Base-by-base conservation (phyloP, 2,888 invertebrate genomes). In the Zeuzera pyrina region DNA sequence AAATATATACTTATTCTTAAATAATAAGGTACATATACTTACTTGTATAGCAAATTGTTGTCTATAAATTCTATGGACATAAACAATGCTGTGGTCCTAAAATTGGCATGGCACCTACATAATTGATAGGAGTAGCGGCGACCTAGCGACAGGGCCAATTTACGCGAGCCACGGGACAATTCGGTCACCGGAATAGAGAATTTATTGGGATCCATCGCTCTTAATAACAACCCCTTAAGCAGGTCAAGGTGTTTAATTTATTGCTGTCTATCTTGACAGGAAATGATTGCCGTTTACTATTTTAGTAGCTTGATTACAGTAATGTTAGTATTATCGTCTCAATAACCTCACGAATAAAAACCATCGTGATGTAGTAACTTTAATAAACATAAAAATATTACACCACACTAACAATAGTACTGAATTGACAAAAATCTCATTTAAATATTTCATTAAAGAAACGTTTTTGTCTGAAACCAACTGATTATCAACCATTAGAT, bases 31-130 rank as follows among this genome's bases (percentile, higher is more conserved):
- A n/a, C n/a, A n/a, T n/a, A n/a, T n/a, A n/a, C n/a, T n/a, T n/a
- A n/a, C n/a, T n/a, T n/a, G n/a, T n/a, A n/a, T n/a, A 10, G 12
- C 25, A 25, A 53, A 58, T 53, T 42, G 47, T 30, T 31, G 35
- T 37, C 44, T 41, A 54, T 58, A 57, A 60, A 57, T 48, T 38
- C 38, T 27, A 47, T 43, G 48, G 61, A 60, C 60, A 57, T 52
- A 57, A 59, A 63, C 59, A 64, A 50, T 44, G 47, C 47, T 48
- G 48, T 45, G 56, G 49, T 47, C 41, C 48, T 41, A 48, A 25
- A 57, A 61, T 60, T 54, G 62, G 56, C 56, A 54, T 57, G 46
- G 55, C 47, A 53, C 56, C 46, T 70, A 67, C 60, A 71, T 67
- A 36, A 43, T 43, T 67, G 64, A 73, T 72, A 59, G 61, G 43